Percentiles rank a stretch among this genome's conserved stretches.
These are phyloP conservation scores for Chironomus tentans DNA, from an alignment of 2,888 invertebrate species.

Conservation along the genomic window DNA sequence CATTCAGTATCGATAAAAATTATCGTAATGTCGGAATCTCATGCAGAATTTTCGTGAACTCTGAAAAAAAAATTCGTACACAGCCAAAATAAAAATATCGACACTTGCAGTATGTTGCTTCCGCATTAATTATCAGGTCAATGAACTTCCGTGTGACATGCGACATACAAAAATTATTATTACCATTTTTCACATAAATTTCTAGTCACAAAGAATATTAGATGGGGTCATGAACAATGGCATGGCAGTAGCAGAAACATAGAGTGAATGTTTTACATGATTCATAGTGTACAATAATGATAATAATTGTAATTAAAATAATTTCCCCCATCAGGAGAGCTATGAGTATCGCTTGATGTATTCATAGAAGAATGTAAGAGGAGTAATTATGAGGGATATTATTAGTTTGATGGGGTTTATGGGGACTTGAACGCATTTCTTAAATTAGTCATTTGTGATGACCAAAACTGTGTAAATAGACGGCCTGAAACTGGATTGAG, in stretches of 20 bases:
- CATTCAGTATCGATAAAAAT: no score
- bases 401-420: no score
- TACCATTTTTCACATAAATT: background rate
- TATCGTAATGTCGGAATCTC: no score
- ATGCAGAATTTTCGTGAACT: no score
- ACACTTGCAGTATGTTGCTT: background rate
- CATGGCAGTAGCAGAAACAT: background rate
- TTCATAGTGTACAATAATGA: background rate
- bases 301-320: background rate
- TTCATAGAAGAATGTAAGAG: no score
- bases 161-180: background rate
- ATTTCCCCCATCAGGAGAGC: background rate
- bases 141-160: slow-evolving; percentile 12
- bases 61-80: background rate
- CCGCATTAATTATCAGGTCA: slow-evolving; percentile 3
- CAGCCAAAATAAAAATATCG: background rate
- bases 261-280: no score
- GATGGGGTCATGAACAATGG: background rate
- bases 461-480: no score
- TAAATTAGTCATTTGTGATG: no score
- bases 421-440: no score
- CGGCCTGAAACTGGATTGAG: no score
- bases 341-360: no score
- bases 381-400: no score
- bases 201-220: background rate